Percentiles rank a stretch among this genome's conserved stretches.
Evolutionary conservation across 1,140 invertebrate species (phyloP).

Genomic region (Drosophila novamexicana): DNA sequence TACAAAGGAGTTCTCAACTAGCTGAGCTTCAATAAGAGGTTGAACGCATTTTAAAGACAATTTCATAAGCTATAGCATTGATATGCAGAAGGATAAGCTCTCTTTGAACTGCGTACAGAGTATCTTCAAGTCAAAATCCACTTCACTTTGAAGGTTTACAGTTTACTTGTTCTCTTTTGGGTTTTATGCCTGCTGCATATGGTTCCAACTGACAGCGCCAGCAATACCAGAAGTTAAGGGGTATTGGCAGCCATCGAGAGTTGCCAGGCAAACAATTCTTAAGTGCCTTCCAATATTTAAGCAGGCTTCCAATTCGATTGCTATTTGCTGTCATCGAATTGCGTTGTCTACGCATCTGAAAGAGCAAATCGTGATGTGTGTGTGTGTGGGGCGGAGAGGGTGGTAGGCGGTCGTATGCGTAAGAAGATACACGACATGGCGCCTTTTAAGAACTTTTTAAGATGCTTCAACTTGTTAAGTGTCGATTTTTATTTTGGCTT

Average conservation of each 20-base stretch:
- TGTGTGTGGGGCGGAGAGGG: neutral
- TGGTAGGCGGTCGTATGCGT: constrained; percentile 9
- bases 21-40: too few relatives aligned
- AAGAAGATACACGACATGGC: constrained; percentile 45
- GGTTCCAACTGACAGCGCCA: constrained; percentile 9
- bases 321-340: constrained; percentile 62
- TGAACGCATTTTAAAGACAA: too few relatives aligned
- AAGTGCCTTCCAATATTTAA: constrained; percentile 69
- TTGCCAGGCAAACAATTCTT: constrained; percentile 60
- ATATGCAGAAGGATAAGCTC: too few relatives aligned
- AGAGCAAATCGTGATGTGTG: constrained; percentile 25
- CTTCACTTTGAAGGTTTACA: neutral
- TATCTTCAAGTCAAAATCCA: neutral
- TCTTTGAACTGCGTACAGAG: neutral
- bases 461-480: constrained; percentile 35
- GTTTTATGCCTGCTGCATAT: constrained; percentile 45
- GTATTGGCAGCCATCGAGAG: constrained; percentile 49
- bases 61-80: too few relatives aligned
- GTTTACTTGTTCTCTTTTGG: constrained; percentile 25
- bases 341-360: constrained; percentile 57
- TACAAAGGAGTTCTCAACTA: too few relatives aligned
- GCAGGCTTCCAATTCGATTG: constrained; percentile 65
- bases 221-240: constrained; percentile 18
- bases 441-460: constrained; percentile 56
- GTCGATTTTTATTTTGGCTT: constrained; percentile 34